Evolutionary conservation across 2,888 invertebrate species (phyloP), one percentile per base, ranked within the genome.

Genomic region (Athetis lepigone): DNA sequence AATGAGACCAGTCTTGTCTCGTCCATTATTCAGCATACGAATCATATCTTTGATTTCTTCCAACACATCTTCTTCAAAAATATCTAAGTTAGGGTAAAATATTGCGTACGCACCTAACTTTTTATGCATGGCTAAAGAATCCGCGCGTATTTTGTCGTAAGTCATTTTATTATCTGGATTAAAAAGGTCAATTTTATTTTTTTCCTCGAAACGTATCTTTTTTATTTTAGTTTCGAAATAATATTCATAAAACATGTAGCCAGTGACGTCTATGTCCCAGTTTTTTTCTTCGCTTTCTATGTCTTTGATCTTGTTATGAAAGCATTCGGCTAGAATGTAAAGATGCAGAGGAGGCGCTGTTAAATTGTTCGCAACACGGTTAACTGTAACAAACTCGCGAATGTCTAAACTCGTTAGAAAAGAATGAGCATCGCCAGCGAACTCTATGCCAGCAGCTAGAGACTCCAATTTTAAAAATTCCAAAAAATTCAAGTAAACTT

Each of bases 181-280:
- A 33, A 45, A 64, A 1, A 75, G 37, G 19, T 67, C 58, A 57
- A 64, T 61, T 27, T 62, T 52, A 29, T 67, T 54, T 43, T 76
- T 76, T 16, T 70, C 71, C 56, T 69, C 36, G 21, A 70, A 70
- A 7, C 71, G 50, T 29, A 77, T 68, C 33, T 47, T 73, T n/a
- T 52, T 65, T 2, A 75, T 25, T 73, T 75, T 75, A 6, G 47
- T 68, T 25, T 63, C 62, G 18, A 62, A 49, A 37, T 66, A 75
- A 19, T 52, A 57, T 56, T 65, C 58, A n/a, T 73, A 73, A 18
- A 70, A 61, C 6, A 46, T 50, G 7, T 49, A 65, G 2, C 60
- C 57, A 29, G 55, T 61, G 13, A 59, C 16, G 4, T 60, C 36
- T 7, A 61, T 29, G 19, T 70, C 56, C 65, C 55, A 56, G 2